These are phyloP conservation scores for Enteromius thamalakanensis DNA, from an alignment of 2,797 vertebrate species.

Conservation along the genomic window DNA sequence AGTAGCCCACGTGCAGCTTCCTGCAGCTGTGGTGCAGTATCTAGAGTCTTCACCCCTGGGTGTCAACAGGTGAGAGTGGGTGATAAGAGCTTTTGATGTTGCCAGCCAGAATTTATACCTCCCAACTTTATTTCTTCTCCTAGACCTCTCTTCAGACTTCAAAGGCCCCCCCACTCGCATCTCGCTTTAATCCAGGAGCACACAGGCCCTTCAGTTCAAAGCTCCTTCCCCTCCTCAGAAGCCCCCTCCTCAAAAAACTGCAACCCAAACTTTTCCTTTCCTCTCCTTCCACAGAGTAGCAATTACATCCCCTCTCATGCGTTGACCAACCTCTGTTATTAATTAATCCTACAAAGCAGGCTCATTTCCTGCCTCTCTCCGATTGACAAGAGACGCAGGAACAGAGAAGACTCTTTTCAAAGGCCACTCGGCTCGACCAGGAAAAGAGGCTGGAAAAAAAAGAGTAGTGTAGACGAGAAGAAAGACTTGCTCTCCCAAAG, in stretches of 20 bases:
- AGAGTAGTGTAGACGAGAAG: constrained; percentile 70
- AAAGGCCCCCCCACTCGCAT: constrained; percentile 81
- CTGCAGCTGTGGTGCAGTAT: constrained; percentile 62
- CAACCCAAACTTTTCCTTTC: constrained; percentile 91
- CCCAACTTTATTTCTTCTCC: constrained; percentile 88
- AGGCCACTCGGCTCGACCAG: constrained; percentile 86
- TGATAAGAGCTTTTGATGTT: constrained; percentile 90
- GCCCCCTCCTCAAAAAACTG: constrained; percentile 67
- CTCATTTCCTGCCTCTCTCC: constrained; percentile 96
- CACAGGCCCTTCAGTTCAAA: constrained; percentile 96
- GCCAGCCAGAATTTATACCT: constrained; percentile 88
- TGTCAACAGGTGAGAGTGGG: constrained; percentile 88
- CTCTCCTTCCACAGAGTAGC: constrained; percentile 86
- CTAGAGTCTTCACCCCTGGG: constrained; percentile 75
- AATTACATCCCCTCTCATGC: constrained; percentile 90
- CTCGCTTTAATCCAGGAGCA: constrained; percentile 91
- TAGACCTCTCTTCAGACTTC: constrained; percentile 95
- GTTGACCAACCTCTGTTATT: constrained; percentile 94
- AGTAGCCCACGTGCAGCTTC: constrained; percentile 56
- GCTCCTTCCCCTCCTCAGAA: constrained; percentile 74
- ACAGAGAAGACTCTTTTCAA: constrained; percentile 90
- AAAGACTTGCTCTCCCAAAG: constrained; percentile 78
- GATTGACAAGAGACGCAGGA: constrained; percentile 91
- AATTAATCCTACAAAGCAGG: constrained; percentile 98
- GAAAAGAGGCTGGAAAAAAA: constrained; percentile 79